Evolutionary conservation across 2,888 invertebrate species (phyloP).

Genomic region (Drosophila ustulata): DNA sequence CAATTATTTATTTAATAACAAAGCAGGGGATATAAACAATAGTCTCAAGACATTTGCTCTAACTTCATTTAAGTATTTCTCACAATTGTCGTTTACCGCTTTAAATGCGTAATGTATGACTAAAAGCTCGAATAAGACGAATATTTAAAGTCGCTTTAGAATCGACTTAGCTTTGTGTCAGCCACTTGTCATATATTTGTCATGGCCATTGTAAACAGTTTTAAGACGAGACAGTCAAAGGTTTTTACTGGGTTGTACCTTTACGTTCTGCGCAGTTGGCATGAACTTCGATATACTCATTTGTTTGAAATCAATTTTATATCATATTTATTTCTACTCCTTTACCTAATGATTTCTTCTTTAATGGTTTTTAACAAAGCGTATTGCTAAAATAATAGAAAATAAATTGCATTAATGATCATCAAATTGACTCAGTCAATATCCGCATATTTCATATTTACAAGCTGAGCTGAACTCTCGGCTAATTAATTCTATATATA

Average conservation of each 20-base stretch:
- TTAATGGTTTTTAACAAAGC: constrained; percentile 10
- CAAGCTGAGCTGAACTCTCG: constrained; percentile 5
- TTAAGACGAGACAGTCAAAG: constrained; percentile 59
- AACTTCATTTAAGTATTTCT: constrained; percentile 43
- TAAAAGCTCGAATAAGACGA: constrained; percentile 1
- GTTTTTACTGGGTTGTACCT: constrained; percentile 51
- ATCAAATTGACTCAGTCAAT: constrained; percentile 1
- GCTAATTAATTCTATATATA: constrained; percentile 3
- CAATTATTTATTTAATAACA: constrained; percentile 52
- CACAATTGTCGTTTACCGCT: constrained; percentile 51
- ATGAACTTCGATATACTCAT: background rate
- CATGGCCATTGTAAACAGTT: constrained; percentile 70
- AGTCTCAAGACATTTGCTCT: constrained; percentile 31
- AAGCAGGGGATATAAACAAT: constrained; percentile 52
- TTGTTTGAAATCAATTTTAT: background rate
- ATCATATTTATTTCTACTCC: background rate
- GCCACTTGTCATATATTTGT: constrained; percentile 53
- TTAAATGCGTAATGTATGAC: constrained; percentile 35
- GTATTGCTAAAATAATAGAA: constrained; percentile 3
- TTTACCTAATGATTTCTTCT: background rate
- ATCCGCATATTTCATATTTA: constrained; percentile 14
- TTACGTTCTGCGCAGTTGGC: constrained; percentile 11
- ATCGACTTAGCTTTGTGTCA: constrained; percentile 45
- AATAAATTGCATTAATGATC: constrained; percentile 7
- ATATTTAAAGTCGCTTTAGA: constrained; percentile 46